Evolutionary conservation across 2,888 invertebrate genomes (phyloP), one percentile per base, ranked within the genome.

Genomic region (Eucriotettix oculatus): DNA sequence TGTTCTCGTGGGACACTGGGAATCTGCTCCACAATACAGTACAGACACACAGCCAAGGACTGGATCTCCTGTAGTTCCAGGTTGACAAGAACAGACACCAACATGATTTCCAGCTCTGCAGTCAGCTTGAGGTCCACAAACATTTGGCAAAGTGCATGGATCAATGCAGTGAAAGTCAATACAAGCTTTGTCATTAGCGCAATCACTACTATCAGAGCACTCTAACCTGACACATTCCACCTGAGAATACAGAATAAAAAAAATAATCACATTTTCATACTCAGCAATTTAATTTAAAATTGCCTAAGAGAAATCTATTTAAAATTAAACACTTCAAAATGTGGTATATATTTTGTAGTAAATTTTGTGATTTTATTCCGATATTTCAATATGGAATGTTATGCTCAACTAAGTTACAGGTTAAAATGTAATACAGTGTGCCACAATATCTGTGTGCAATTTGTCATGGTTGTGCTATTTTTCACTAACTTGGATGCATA

Each of bases 21-120:
- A 79, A 65, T 92, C 90, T 60, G 79, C 78, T 56, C 84, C 84
- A 69, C 94, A 94, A 68, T 89, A 90, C 67, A 90, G 88, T 58
- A 93, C 79, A 1, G 85, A 80, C 41, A 87, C 84, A 70, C 93
- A 93, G 14, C 92, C 92, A 63, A 90, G 78, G 62, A 87, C 84
- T 12, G 93, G 88, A 73, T 92, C 89, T 41, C 92, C 92, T 1
- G 90, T 90, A 64, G 82, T 87, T 54, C 92, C 92, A 40, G 88
- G 79, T 66, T 84, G 79, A 71, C 94, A 94, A n/a, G 83, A 80
- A 69, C 94, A 94, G 48, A 87, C 77, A 1, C 88, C 88, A 56
- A 86, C 81, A 68, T 93, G 92, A 71, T 88, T 88, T 65, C 79
- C 78, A 0, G 89, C 79, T 2, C 80, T 74, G 69, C 93, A 93